These are phyloP conservation scores for Chamaea fasciata DNA, from an alignment of 2,113 vertebrate genomes.

Conservation along the genomic window DNA sequence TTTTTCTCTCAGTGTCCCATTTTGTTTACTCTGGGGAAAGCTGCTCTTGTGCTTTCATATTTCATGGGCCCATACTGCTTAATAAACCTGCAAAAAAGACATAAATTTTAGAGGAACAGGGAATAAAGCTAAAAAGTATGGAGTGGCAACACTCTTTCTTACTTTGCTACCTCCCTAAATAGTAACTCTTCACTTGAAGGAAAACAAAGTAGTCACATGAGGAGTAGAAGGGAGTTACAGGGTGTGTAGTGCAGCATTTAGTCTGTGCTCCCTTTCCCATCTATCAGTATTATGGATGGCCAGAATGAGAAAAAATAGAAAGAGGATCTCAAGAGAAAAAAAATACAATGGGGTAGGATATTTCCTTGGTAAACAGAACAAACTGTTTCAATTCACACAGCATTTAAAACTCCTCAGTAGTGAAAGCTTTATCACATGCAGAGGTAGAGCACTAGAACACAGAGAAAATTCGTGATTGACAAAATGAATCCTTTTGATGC, in stretches of 20 bases:
- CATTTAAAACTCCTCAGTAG: neutral
- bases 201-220: neutral
- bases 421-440: neutral
- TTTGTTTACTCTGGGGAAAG: neutral
- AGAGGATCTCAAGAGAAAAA: neutral
- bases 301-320: neutral
- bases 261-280: neutral
- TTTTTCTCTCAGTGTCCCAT: neutral
- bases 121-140: neutral
- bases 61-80: neutral
- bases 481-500: neutral
- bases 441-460: neutral
- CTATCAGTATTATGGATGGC: neutral
- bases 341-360: neutral
- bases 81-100: neutral
- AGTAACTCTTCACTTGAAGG: neutral
- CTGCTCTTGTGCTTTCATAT: neutral
- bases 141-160: neutral
- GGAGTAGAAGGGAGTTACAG: neutral
- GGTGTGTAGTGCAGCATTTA: neutral
- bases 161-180: neutral
- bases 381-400: neutral
- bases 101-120: neutral
- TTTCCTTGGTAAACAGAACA: neutral
- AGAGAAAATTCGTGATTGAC: neutral